Evolutionary conservation across 1,140 invertebrate genomes (phyloP).

Genomic region (Brachionus calyciflorus): DNA sequence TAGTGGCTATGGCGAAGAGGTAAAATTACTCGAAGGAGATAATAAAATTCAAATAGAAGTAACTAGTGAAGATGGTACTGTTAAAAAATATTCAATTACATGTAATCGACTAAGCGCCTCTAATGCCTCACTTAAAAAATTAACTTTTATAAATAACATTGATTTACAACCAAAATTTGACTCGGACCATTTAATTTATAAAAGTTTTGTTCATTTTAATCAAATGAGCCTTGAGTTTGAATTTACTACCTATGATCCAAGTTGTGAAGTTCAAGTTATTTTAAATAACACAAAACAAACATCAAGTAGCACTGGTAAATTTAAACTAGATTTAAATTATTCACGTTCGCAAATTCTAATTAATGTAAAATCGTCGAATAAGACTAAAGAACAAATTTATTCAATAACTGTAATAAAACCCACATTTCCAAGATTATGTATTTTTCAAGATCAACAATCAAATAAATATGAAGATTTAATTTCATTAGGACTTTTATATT

Average conservation of each 20-base stretch:
- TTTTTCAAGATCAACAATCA: background rate
- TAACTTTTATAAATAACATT: background rate
- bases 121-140: background rate
- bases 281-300: background rate
- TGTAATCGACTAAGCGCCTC: conserved; percentile 23
- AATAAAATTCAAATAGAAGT: conserved; percentile 46
- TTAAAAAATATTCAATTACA: conserved; percentile 25
- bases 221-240: background rate
- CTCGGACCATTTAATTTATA: background rate
- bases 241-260: background rate
- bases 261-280: background rate
- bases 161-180: conserved; percentile 12
- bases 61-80: conserved; percentile 37
- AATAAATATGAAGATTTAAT: background rate
- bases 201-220: background rate
- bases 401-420: background rate
- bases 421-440: background rate
- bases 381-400: conserved; percentile 7
- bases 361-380: background rate
- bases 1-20: background rate
- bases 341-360: background rate
- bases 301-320: background rate
- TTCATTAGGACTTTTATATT: background rate
- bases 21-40: conserved; percentile 22
- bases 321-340: background rate